Percentiles rank a stretch among this genome's conserved stretches.
These are phyloP conservation scores for Mimachlamys varia DNA, from an alignment of 2,888 invertebrate genomes.

Conservation along the genomic window DNA sequence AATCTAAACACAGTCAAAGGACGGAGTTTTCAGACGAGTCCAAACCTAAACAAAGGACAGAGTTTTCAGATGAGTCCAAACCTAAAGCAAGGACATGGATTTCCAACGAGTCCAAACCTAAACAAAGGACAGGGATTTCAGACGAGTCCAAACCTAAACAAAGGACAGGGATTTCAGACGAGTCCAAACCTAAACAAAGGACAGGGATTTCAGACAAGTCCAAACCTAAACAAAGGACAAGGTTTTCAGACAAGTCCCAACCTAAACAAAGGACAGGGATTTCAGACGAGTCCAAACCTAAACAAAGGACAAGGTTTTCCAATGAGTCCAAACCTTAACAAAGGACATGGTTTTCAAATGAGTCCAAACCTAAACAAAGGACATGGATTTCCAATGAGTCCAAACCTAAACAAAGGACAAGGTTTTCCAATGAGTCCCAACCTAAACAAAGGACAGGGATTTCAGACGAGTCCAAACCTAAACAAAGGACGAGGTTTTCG, in stretches of 20 bases:
- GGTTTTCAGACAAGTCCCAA: background rate
- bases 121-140: background rate
- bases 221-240: background rate
- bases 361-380: background rate
- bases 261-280: background rate
- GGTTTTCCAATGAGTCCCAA: background rate
- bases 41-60: background rate
- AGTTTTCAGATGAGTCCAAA: background rate
- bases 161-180: background rate
- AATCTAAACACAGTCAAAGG: background rate
- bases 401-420: background rate
- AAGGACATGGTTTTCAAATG: background rate
- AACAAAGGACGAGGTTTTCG: background rate
- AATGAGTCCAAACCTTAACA: background rate
- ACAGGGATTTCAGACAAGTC: background rate
- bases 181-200: background rate
- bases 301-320: background rate
- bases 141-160: background rate
- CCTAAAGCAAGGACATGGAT: background rate
- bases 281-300: background rate
- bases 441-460: background rate
- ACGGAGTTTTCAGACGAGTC: background rate
- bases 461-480: background rate
- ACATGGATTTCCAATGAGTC: background rate
- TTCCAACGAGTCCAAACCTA: background rate